phyloP scores from a whole-genome alignment of 1,140 invertebrate species.

The Cepaea nemoralis region DNA sequence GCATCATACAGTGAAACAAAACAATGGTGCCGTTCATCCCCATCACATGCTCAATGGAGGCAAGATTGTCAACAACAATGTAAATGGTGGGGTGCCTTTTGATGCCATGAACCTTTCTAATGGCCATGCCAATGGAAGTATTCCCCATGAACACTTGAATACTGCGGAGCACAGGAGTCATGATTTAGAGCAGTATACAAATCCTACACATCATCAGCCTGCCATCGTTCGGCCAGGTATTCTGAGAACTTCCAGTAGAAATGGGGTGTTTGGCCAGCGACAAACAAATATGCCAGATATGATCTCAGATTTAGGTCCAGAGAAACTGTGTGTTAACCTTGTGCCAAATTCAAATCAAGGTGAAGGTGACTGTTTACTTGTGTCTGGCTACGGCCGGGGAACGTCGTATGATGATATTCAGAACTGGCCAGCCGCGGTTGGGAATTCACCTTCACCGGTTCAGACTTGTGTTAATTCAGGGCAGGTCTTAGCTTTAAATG shows the following conservation, averaged over 20 bases:
- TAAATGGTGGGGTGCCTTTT: neutral
- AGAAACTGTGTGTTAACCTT: neutral
- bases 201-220: neutral
- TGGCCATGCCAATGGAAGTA: neutral
- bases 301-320: neutral
- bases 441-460: neutral
- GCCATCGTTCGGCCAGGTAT: neutral
- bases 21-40: neutral
- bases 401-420: neutral
- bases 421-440: neutral
- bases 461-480: neutral
- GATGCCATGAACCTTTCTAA: neutral
- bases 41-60: neutral
- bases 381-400: neutral
- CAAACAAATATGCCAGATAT: neutral
- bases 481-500: neutral
- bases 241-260: neutral
- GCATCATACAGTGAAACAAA: neutral
- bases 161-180: neutral
- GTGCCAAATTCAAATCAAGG: slow-evolving; percentile 20
- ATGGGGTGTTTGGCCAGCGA: neutral
- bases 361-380: slow-evolving; percentile 22
- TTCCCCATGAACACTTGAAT: neutral
- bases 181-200: neutral
- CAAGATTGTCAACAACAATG: neutral